Conservation (phyloP, 2,888 invertebrate species). For the Ichneumoninae sp. region DNA sequence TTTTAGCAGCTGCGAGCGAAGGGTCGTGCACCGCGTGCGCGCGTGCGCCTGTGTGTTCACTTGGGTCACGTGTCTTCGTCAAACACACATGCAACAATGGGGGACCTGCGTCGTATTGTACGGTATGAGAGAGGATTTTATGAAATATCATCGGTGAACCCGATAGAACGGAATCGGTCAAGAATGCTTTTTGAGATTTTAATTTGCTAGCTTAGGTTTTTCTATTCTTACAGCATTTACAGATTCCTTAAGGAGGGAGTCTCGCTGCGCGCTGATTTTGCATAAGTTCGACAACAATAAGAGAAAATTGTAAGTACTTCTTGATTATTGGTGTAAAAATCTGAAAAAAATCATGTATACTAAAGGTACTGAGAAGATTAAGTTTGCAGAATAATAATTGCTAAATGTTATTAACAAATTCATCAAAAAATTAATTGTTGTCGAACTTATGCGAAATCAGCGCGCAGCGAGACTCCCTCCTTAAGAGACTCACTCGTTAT, state of each 20-base stretch:
- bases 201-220: not conserved
- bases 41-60: slow-evolving; percentile 59
- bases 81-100: slow-evolving; percentile 69
- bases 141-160: not conserved
- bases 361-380: too few relatives aligned
- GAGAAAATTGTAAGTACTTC: too few relatives aligned
- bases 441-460: too few relatives aligned
- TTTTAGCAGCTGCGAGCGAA: slow-evolving; percentile 75
- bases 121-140: not conserved
- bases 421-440: too few relatives aligned
- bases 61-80: slow-evolving; percentile 76
- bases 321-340: too few relatives aligned
- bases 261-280: too few relatives aligned
- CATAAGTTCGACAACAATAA: too few relatives aligned
- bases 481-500: not conserved
- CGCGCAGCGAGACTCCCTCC: too few relatives aligned
- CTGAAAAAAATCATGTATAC: too few relatives aligned
- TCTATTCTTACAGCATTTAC: not conserved
- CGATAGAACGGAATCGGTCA: not conserved
- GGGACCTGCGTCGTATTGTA: slow-evolving; percentile 69
- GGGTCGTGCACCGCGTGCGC: slow-evolving; percentile 26
- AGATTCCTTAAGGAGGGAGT: too few relatives aligned
- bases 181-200: not conserved
- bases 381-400: too few relatives aligned
- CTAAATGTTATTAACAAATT: too few relatives aligned